These are phyloP conservation scores for Meloidogyne hapla DNA, from an alignment of 1,140 invertebrate species.

Conservation along the genomic window DNA sequence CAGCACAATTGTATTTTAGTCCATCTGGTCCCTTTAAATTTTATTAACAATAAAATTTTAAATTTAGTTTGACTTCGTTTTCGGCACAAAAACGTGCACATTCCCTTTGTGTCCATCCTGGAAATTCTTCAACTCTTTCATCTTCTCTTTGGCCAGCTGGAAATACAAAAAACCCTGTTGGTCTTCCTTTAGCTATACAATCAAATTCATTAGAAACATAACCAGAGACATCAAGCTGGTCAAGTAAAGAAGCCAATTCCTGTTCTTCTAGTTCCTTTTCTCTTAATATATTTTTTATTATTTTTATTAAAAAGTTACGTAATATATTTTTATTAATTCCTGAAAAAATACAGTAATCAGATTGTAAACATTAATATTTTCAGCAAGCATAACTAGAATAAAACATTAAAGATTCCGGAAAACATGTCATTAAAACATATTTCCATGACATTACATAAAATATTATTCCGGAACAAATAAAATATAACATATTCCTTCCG, in stretches of 20 bases:
- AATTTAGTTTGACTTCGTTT: background rate
- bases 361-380: no score
- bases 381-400: no score
- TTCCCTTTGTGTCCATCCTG: conserved; percentile 25
- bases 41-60: background rate
- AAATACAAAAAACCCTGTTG: conserved; percentile 14
- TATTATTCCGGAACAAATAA: no score
- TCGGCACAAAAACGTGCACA: conserved; percentile 17
- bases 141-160: conserved; percentile 9
- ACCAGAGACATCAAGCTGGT: conserved; percentile 15
- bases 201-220: conserved; percentile 9
- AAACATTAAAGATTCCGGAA: no score
- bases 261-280: conserved; percentile 13
- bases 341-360: no score
- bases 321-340: no score
- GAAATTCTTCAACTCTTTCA: conserved; percentile 21
- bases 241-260: conserved; percentile 17
- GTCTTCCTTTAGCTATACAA: conserved; percentile 11
- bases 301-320: no score
- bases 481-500: no score
- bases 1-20: conserved; percentile 17
- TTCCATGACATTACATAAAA: no score
- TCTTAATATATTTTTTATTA: background rate
- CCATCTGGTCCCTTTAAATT: conserved; percentile 21
- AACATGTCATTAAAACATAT: no score